Conservation (phyloP, 2,888 invertebrate genomes). For the Poecilus cupreus region DNA sequence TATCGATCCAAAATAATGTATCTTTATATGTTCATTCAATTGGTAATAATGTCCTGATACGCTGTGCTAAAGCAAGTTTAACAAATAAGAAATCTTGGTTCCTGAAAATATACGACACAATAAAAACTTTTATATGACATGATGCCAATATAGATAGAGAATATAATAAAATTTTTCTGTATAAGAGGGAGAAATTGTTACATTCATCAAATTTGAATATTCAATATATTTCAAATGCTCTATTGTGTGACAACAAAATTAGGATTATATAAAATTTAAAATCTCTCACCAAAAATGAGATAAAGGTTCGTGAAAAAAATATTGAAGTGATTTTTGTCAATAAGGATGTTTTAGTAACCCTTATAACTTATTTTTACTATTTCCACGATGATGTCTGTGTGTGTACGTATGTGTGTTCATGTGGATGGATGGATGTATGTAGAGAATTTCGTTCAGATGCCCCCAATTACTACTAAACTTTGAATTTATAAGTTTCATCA, state of each 20-base stretch:
- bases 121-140: slow-evolving; percentile 21
- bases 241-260: not conserved
- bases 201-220: slow-evolving; percentile 33
- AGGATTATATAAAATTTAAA: too few species aligned
- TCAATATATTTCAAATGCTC: not conserved
- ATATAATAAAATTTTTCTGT: slow-evolving; percentile 6
- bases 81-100: slow-evolving; percentile 20
- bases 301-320: too few species aligned
- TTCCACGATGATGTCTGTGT: too few species aligned
- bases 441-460: too few species aligned
- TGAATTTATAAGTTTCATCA: too few species aligned
- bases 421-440: too few species aligned
- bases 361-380: too few species aligned
- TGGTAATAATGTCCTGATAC: slow-evolving; percentile 3
- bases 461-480: too few species aligned
- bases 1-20: slow-evolving; percentile 24
- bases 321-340: too few species aligned
- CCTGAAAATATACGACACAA: slow-evolving; percentile 21
- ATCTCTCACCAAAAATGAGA: too few species aligned
- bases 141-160: slow-evolving; percentile 10
- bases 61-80: slow-evolving; percentile 17
- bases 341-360: too few species aligned
- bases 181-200: slow-evolving; percentile 11
- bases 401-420: too few species aligned
- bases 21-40: slow-evolving; percentile 30